phyloP scores from a whole-genome alignment of 1,140 invertebrate genomes.

The Drosophila bocqueti region DNA sequence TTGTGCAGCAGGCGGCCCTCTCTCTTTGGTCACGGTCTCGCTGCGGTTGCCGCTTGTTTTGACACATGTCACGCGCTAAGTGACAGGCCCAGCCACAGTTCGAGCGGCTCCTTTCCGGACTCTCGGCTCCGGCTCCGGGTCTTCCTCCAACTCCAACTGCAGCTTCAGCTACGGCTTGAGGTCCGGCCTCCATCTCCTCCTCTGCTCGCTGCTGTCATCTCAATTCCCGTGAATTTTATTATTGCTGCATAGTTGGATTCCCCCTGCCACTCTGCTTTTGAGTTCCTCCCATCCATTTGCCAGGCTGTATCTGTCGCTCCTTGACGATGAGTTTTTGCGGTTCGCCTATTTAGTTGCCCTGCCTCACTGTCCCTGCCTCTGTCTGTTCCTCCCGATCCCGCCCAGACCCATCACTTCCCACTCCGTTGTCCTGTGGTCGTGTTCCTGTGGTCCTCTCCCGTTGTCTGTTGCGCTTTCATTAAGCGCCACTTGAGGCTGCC shows the following conservation, averaged over 20 bases:
- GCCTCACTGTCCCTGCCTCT: neutral
- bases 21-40: conserved; percentile 41
- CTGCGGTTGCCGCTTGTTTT: conserved; percentile 59
- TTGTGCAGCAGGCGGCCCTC: conserved; percentile 17
- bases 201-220: conserved; percentile 50
- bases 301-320: conserved; percentile 44
- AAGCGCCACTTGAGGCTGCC: conserved; percentile 76
- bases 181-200: conserved; percentile 2
- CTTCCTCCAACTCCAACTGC: conserved; percentile 2
- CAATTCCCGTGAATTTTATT: conserved; percentile 79
- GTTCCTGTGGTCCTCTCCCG: conserved; percentile 55
- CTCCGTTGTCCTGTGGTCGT: conserved; percentile 42
- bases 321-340: conserved; percentile 66
- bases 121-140: neutral
- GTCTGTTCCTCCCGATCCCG: neutral
- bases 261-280: neutral
- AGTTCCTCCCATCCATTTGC: conserved; percentile 10
- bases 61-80: conserved; percentile 68
- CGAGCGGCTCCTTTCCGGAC: conserved; percentile 32
- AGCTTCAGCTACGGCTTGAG: conserved; percentile 16
- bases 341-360: conserved; percentile 64
- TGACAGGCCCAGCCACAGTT: conserved; percentile 58
- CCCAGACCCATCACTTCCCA: conserved; percentile 18
- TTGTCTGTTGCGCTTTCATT: conserved; percentile 81
- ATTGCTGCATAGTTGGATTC: conserved; percentile 62